Evolutionary conservation across 1,140 invertebrate species (phyloP), one percentile per base, ranked within the genome.

Genomic region (Platyura marginata): DNA sequence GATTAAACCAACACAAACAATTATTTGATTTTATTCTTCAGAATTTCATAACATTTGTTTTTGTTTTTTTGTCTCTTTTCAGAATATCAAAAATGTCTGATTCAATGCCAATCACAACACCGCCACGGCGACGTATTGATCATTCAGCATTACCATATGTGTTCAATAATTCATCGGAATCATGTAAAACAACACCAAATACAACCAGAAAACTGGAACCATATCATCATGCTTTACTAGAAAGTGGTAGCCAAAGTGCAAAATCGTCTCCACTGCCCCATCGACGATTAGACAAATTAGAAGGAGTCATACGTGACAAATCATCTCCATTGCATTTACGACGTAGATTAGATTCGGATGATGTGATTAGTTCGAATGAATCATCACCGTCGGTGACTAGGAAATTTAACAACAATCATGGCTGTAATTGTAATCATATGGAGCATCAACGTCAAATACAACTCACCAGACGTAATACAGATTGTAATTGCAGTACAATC

Each of bases 131-230:
- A n/a, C 34, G 34, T 11, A 16, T 16, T 10, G 34, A 36, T 18
- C 15, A 11, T 18, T 6, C 10, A n/a, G 25, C 25, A 29, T 29
- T 29, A 8, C 9, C 34, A 18, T 11, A n/a, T 36, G 9, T 36
- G 15, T 36, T 36, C 15, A 11, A 5, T 6, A 10, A 36, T 39
- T 25, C 20, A 34, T 42, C 41, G 3, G 41, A 42, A 23, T 42
- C 41, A 34, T 42, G 41, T 22, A 42, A 42, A 34, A 42, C 33
- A 21, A 42, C 41, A 42, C 41, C 41, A 16, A 42, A 42, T 42
- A 18, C 34, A 10, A 21, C 19, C 4, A 16, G 41, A 6, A 42
- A 42, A 23, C 32, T 20, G 3, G 25, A 42, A 21, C 32, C n/a
- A 21, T 23, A 42, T 35, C 25, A 42, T 35, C 23, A 42, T 33